Base-by-base conservation (phyloP, 2,888 invertebrate genomes). In the Pycnomerus fuliginosus region DNA sequence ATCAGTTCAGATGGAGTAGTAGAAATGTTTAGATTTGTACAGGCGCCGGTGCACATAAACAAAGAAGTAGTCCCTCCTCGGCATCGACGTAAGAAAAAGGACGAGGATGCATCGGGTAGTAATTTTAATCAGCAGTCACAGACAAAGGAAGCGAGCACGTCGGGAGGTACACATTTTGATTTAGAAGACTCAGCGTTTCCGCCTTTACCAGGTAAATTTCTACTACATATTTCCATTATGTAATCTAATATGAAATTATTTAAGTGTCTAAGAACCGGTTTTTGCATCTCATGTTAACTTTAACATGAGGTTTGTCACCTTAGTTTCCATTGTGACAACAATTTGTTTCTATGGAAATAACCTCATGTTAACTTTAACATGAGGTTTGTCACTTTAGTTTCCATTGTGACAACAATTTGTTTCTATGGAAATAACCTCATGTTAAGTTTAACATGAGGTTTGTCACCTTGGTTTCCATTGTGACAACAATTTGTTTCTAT, bases 101-200 rank as follows among this genome's bases (percentile, higher is more conserved):
- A 46, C 8, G 50, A 54, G 5, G 47, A 47, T 23, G 35, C 13
- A 23, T 28, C 10, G 24, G 22, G 30, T 20, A 37, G 31, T n/a
- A 33, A 35, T 27, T 44, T 47, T 31, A 49, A 47, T 15, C 52
- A 50, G 12, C 60, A 59, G 32, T 37, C 53, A 22, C 57, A 53
- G 45, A 52, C 50, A 32, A 55, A 41, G 25, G 58, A 53, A 34
- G 25, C 50, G 2, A 49, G 50, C 3, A 52, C 68, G 59, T 70
- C 69, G 46, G 68, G 74, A 68, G 76, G 80, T 46, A 78, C 80
- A 24, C 82, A 85, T 65, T 89, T 89, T 72, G 88, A 89, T 71
- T 76, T 89, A 58, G 87, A 86, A 70, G 84, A 85, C 44, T 80
- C 84, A 36, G 85, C 87, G 38, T 89, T 89, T 70, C 89, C 89